These are phyloP conservation scores for Loripinus fragilis DNA, from an alignment of 2,888 invertebrate species.

Conservation along the genomic window DNA sequence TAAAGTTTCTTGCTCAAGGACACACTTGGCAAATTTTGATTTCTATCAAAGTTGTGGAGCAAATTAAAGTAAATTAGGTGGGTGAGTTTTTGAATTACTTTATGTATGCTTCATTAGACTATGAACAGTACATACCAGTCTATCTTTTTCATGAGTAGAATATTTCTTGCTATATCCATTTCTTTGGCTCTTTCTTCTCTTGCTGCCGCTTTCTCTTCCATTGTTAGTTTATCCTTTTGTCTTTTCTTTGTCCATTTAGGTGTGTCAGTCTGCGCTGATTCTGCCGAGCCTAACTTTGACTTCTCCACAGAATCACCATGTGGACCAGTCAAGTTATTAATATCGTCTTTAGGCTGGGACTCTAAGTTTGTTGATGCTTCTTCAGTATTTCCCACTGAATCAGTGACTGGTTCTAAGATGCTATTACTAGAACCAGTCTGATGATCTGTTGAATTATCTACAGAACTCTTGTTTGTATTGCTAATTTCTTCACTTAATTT, in stretches of 20 bases:
- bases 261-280: not conserved
- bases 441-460: not conserved
- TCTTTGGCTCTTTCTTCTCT: slow-evolving; percentile 48
- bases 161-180: slow-evolving; percentile 57
- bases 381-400: too few species aligned
- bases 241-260: slow-evolving; percentile 11
- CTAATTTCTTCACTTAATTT: not conserved
- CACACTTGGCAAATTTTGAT: too few species aligned
- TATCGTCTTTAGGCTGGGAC: too few species aligned
- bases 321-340: too few species aligned
- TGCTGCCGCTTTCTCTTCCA: slow-evolving; percentile 25
- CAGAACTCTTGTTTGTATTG: not conserved
- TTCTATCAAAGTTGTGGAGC: too few species aligned
- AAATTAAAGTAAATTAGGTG: too few species aligned
- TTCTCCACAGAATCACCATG: too few species aligned
- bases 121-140: slow-evolving; percentile 58
- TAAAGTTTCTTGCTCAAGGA: too few species aligned
- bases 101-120: too few species aligned
- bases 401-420: not conserved
- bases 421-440: not conserved
- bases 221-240: slow-evolving; percentile 27
- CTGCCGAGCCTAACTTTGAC: too few species aligned
- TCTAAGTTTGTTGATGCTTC: too few species aligned
- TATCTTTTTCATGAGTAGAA: slow-evolving; percentile 61
- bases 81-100: too few species aligned